These are phyloP conservation scores for Periplaneta americana DNA, from an alignment of 1,140 invertebrate genomes.

Conservation along the genomic window DNA sequence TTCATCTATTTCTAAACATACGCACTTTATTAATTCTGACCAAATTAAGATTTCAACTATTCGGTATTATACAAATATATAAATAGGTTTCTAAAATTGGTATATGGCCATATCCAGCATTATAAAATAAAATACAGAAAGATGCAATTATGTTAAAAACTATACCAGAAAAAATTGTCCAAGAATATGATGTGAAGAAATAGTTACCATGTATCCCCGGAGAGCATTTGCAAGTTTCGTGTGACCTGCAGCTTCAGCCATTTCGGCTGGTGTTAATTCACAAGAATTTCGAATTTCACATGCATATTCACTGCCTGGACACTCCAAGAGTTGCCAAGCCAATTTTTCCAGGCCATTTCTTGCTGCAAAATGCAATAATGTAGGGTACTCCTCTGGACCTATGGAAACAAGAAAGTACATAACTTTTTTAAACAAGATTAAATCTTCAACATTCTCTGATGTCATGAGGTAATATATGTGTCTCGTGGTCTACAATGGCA, in stretches of 20 bases:
- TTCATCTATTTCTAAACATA: too few species aligned
- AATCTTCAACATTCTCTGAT: too few species aligned
- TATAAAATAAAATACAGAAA: too few species aligned
- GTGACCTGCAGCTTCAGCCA: constrained; percentile 68
- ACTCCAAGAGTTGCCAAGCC: constrained; percentile 74
- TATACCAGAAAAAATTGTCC: background rate
- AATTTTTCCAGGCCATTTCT: constrained; percentile 78
- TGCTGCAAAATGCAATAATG: constrained; percentile 81
- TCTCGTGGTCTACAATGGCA: background rate
- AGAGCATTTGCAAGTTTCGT: constrained; percentile 62
- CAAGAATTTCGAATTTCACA: constrained; percentile 70
- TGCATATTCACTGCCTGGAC: constrained; percentile 72
- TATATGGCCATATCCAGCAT: too few species aligned
- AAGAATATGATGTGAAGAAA: background rate
- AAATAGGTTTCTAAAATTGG: too few species aligned
- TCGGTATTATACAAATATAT: too few species aligned
- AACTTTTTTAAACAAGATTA: too few species aligned
- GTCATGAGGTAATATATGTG: too few species aligned
- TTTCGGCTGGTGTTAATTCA: constrained; percentile 72
- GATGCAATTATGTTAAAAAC: too few species aligned
- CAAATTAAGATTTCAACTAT: too few species aligned
- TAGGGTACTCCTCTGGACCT: constrained; percentile 80
- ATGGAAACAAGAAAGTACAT: background rate
- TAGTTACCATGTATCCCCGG: constrained; percentile 63
- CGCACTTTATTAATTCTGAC: too few species aligned